Percentiles rank a stretch among this genome's conserved stretches.
Conservation (phyloP, 2,113 vertebrate genomes). For the Odontesthes bonariensis region DNA sequence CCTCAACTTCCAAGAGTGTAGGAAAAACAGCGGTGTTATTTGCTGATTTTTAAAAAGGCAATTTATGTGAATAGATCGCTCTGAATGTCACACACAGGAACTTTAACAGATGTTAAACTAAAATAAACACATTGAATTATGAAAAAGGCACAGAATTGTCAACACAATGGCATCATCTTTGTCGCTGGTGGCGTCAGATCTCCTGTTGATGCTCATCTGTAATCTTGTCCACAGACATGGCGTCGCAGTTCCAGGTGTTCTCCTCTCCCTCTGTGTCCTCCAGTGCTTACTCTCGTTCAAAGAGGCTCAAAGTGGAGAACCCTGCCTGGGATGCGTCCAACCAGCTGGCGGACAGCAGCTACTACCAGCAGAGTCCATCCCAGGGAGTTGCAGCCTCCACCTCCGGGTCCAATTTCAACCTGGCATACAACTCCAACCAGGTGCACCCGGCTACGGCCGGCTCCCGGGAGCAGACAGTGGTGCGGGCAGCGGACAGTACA, state of each 20-base stretch:
- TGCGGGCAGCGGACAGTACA: conserved; percentile 95
- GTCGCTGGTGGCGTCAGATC: neutral
- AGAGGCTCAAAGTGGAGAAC: conserved; percentile 98
- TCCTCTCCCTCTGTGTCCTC: conserved; percentile 97
- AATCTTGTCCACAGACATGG: conserved; percentile 87
- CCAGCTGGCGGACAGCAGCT: conserved; percentile 89
- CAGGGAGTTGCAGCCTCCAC: conserved; percentile 83
- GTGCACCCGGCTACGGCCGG: conserved; percentile 84
- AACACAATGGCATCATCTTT: neutral
- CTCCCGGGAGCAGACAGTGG: conserved; percentile 92
- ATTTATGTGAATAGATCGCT: too few relatives aligned
- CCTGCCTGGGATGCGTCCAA: conserved; percentile 91
- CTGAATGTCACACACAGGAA: too few relatives aligned
- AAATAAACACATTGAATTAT: too few relatives aligned
- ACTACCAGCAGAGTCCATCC: conserved; percentile 89
- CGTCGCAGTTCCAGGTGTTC: conserved; percentile 97
- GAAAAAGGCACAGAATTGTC: neutral
- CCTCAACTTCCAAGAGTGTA: too few relatives aligned
- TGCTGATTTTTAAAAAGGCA: too few relatives aligned
- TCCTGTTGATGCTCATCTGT: neutral
- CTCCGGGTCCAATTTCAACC: conserved; percentile 87
- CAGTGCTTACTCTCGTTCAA: conserved; percentile 95
- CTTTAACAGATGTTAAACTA: too few relatives aligned
- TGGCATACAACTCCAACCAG: conserved; percentile 86
- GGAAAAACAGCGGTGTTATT: too few relatives aligned